These are phyloP conservation scores for Pemphredon lugubris DNA, from an alignment of 2,888 invertebrate genomes.

Conservation along the genomic window DNA sequence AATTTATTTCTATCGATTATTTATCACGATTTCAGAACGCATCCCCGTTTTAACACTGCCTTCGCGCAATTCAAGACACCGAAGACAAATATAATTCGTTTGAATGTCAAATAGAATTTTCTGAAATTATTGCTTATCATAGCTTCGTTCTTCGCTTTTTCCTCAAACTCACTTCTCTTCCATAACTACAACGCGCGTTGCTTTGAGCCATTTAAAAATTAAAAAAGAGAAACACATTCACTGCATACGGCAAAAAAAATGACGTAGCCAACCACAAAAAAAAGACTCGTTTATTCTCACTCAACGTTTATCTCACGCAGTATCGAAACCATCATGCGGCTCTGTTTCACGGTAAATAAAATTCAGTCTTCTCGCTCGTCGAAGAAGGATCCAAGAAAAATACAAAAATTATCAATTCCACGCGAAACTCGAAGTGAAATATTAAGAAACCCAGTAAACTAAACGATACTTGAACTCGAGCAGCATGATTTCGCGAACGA, in stretches of 20 bases:
- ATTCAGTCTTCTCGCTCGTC: not conserved
- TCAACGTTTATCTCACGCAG: not conserved
- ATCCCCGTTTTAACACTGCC: too few relatives aligned
- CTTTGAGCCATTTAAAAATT: not conserved
- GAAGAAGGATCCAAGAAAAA: not conserved
- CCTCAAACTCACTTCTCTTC: not conserved
- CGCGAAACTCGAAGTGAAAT: not conserved
- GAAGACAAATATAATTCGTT: not conserved
- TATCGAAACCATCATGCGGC: slow-evolving; percentile 22
- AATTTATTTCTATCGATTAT: too few relatives aligned
- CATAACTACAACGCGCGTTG: not conserved
- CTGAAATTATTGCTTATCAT: not conserved
- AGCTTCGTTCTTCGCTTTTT: not conserved
- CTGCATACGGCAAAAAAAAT: too few relatives aligned
- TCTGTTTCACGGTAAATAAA: not conserved
- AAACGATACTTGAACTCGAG: too few relatives aligned
- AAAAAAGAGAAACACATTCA: too few relatives aligned
- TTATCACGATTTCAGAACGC: too few relatives aligned
- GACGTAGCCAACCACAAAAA: too few relatives aligned
- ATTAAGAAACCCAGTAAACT: too few relatives aligned
- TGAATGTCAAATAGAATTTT: not conserved
- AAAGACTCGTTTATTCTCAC: too few relatives aligned
- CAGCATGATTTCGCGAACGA: slow-evolving; percentile 24
- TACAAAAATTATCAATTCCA: not conserved
- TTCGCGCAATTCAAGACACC: too few relatives aligned